Evolutionary conservation across 2,888 invertebrate species (phyloP), one percentile per base, ranked within the genome.

Genomic region (Aromia moschata): DNA sequence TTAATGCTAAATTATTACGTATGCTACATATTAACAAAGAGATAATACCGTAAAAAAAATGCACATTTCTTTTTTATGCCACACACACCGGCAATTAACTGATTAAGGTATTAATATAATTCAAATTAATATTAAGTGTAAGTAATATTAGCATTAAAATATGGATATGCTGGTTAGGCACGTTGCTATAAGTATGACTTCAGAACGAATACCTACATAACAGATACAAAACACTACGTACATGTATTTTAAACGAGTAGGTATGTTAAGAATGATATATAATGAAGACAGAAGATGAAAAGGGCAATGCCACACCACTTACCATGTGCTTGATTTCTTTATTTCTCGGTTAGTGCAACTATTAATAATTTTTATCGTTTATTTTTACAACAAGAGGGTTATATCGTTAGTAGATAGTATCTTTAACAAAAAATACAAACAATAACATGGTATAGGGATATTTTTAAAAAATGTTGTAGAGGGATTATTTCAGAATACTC

Each of bases 131-230:
- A 10, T n/a, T 33, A 10, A 5, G 33, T 33, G 33, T 33, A 25
- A 14, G 1, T 31, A n/a, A n/a, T 53, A 47, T 41, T 41, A 47
- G 38, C 44, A 44, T 44, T 57, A 44, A 45, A 30, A 18, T 30
- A 45, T 45, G 30, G 31, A 33, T 16, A 45, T 45, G 10, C 12
- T 46, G 31, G 37, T 5, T 36, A 40, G n/a, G 46, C 55, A 55
- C 55, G 55, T 55, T 55, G 38, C 12, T 30, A 20, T 40, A 12
- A 25, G 20, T 55, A 55, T 55, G 55, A 55, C 55, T 55, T 16
- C 41, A 41, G 2, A 33, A 12, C 2, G 20, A 20, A 10, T 44
- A 25, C 14, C 2, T 14, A 11, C 11, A 25, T 25, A 9, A 5
- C 5, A 25, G 25, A 25, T 5, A 25, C n/a, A n/a, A n/a, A n/a